Base-by-base conservation (phyloP, 2,888 invertebrate species). In the Opisthograptis luteolata region DNA sequence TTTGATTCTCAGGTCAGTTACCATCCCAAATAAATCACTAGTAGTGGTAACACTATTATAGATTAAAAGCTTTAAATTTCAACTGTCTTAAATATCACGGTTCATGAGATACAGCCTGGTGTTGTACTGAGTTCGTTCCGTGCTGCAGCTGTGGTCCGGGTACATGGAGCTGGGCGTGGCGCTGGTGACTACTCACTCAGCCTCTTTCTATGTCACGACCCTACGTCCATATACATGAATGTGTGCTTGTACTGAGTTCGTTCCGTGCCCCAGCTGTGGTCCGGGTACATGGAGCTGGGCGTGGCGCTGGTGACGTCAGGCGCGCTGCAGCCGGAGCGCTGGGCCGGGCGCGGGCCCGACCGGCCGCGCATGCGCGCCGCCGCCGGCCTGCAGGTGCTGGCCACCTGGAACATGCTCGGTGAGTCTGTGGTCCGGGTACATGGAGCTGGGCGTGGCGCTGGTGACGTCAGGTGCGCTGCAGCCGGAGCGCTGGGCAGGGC, bases 381-480 rank as follows among this genome's bases (percentile, higher is more conserved):
- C 9, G 98, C 98, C 94, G 98, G 97, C 17, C 94, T 96, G 75
- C 97, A 98, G 73, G 96, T 98, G 61, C 91, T 98, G 6, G 95
- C 96, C 13, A 96, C 97, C 88, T 98, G 98, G 98, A 96, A 95
- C 17, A 94, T 96, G 68, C 89, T 98, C 53, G 97, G 96, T 91
- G 61, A 73, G 64, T 60, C 13, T 0, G 9, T 5, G 10, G n/a
- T 0, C 1, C 12, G 13, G 12, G 0, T 90, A 88, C 61, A 76
- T 90, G 77, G 89, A 90, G 66, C 61, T 90, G 35, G 89, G 89
- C 40, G 89, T 90, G 54, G 84, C 88, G 1, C 64, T 90, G 25
- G 89, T 90, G 67, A 89, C 89, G 42, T 81, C 80, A 0, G 57
- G 74, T 8, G 88, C 89, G 6, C 60, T 88, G 13, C 85, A 84